Conservation (phyloP, 2,797 vertebrate species). For the Pantherophis alleghaniensis region DNA sequence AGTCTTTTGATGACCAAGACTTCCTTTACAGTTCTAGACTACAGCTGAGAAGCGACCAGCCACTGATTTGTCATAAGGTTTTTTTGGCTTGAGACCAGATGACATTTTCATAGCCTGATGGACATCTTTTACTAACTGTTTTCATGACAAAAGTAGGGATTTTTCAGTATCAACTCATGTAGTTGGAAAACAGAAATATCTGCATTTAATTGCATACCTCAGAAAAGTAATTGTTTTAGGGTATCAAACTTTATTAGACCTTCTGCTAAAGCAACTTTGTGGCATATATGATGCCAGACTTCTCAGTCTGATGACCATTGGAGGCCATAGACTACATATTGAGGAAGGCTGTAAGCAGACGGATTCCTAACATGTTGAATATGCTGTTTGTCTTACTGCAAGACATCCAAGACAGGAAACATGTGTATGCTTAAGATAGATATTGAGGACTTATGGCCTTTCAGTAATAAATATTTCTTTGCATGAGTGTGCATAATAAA, state of each 20-base stretch:
- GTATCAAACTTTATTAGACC: not conserved
- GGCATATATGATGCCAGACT: not conserved
- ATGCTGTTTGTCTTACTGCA: not conserved
- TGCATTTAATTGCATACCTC: not conserved
- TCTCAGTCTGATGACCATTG: not conserved
- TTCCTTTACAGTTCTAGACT: not conserved
- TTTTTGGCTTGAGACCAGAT: not conserved
- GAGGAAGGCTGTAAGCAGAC: not conserved
- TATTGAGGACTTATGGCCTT: not conserved
- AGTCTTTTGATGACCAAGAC: slow-evolving; percentile 1
- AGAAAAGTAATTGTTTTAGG: not conserved
- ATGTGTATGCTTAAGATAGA: not conserved
- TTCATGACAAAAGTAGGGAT: not conserved
- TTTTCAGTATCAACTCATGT: not conserved
- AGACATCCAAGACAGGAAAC: slow-evolving; percentile 4
- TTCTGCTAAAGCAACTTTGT: not conserved
- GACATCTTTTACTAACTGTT: not conserved
- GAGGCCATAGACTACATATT: not conserved
- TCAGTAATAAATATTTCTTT: not conserved
- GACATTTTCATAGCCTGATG: not conserved
- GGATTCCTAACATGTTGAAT: not conserved
- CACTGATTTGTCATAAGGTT: slow-evolving; percentile 4
- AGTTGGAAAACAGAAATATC: not conserved
- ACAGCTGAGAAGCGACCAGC: not conserved
- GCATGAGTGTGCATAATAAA: not conserved